Conservation (phyloP, 2,888 invertebrate species). For the Nowickia ferox region DNA sequence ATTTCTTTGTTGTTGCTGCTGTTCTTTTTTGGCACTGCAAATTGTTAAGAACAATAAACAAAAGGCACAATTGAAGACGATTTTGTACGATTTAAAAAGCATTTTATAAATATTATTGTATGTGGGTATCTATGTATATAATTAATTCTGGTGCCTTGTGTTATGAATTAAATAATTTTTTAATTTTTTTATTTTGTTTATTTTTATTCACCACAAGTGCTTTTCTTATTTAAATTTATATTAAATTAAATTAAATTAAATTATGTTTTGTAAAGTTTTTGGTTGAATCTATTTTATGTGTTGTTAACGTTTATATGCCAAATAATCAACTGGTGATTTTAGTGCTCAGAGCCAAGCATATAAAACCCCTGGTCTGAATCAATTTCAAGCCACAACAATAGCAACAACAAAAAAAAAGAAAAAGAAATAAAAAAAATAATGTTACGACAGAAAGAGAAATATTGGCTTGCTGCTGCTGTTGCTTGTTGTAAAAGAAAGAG, state of each 20-base stretch:
- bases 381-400: constrained; percentile 48
- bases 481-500: constrained; percentile 49
- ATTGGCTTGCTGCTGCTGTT: constrained; percentile 19
- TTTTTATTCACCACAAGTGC: constrained; percentile 1
- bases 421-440: constrained; percentile 19
- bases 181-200: constrained; percentile 7
- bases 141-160: neutral
- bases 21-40: constrained; percentile 72
- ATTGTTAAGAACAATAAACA: constrained; percentile 73
- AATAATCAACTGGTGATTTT: constrained; percentile 77
- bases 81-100: constrained; percentile 64
- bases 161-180: constrained; percentile 11
- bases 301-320: constrained; percentile 73
- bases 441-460: constrained; percentile 60
- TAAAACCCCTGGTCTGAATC: constrained; percentile 74
- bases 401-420: constrained; percentile 30
- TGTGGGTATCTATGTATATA: too few species aligned
- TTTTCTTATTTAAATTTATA: constrained; percentile 67
- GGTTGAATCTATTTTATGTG: constrained; percentile 32
- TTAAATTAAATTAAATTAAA: constrained; percentile 67
- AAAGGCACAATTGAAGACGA: constrained; percentile 74
- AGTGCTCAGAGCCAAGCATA: constrained; percentile 76
- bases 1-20: constrained; percentile 73
- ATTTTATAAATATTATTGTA: constrained; percentile 53
- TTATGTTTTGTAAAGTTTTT: constrained; percentile 43